Evolutionary conservation across 2,113 vertebrate genomes (phyloP).

Genomic region (Noturus placidus): DNA sequence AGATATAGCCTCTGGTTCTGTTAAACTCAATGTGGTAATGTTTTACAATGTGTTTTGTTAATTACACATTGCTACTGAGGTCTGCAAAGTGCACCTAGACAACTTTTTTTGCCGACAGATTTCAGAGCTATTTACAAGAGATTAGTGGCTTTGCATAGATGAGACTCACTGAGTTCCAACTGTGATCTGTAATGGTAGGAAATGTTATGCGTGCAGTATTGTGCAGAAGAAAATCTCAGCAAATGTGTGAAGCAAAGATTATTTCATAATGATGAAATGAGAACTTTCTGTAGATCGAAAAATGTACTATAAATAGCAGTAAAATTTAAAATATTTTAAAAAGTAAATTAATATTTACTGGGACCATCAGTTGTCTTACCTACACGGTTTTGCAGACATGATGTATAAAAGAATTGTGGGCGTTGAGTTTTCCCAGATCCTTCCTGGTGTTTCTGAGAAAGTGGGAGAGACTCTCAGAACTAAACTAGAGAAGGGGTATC

Average conservation of each 20-base stretch:
- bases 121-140: not conserved
- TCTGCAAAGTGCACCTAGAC: not conserved
- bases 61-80: not conserved
- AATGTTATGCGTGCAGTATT: not conserved
- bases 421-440: conserved; percentile 50
- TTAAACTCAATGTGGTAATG: not conserved
- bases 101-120: not conserved
- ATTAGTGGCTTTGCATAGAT: not conserved
- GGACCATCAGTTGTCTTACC: not conserved
- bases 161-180: not conserved
- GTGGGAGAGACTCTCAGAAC: conserved; percentile 6
- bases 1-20: not conserved
- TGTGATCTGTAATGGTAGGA: not conserved
- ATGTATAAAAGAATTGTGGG: conserved; percentile 6
- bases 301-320: not conserved
- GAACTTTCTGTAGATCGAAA: not conserved
- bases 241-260: not conserved
- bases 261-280: not conserved
- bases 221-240: not conserved
- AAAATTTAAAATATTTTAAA: not conserved
- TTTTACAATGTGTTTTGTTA: not conserved
- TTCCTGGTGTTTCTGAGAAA: conserved; percentile 47
- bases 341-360: not conserved
- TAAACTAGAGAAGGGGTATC: not conserved
- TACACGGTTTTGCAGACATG: not conserved